Conservation (phyloP, 2,113 vertebrate genomes). For the Eolophus roseicapilla region DNA sequence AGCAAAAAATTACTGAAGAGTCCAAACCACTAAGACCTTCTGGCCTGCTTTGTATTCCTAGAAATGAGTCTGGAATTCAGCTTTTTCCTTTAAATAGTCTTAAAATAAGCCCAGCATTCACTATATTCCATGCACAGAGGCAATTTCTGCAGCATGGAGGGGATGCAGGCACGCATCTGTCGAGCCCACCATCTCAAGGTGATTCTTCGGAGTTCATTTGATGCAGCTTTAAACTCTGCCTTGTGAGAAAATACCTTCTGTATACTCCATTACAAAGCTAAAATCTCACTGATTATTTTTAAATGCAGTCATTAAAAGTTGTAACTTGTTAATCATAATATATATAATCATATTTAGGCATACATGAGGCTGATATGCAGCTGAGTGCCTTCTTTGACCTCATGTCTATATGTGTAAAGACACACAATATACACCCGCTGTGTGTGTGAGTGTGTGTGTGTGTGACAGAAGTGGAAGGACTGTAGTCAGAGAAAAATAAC, state of each 20-base stretch:
- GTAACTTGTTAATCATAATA: not conserved
- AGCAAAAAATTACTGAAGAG: slow-evolving; percentile 21
- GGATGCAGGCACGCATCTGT: not conserved
- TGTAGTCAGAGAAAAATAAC: not conserved
- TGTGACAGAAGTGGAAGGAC: not conserved
- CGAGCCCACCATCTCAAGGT: accelerated
- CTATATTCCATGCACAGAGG: not conserved
- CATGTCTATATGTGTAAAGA: not conserved
- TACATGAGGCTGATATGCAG: accelerated
- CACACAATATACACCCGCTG: not conserved
- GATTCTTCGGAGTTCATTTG: not conserved
- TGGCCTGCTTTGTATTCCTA: not conserved
- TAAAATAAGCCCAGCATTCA: not conserved
- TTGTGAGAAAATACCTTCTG: not conserved
- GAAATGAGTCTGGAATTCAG: not conserved
- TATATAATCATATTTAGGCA: accelerated
- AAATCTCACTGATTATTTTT: not conserved
- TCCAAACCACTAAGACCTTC: not conserved
- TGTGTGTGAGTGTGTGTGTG: not conserved
- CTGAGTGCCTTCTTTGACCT: not conserved
- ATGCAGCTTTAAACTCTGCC: not conserved
- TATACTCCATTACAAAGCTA: not conserved
- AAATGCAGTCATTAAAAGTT: not conserved
- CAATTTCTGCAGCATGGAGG: not conserved
- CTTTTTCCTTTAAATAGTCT: not conserved